These are phyloP conservation scores for Micromesistius poutassou DNA, from an alignment of 2,797 vertebrate species.

Conservation along the genomic window DNA sequence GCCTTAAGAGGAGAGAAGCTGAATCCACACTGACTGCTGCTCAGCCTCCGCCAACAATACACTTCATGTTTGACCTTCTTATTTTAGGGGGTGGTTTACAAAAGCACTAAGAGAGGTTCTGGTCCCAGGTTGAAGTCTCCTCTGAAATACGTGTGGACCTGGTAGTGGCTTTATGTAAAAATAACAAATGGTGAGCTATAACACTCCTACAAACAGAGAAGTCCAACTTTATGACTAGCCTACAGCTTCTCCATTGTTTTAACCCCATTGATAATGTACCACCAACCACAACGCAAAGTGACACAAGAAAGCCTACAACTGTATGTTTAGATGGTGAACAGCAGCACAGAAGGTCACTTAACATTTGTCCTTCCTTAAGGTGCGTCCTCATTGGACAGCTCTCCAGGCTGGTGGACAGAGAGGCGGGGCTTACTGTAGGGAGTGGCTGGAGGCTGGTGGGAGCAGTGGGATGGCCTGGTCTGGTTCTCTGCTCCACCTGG, in stretches of 20 bases:
- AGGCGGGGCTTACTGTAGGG: conserved; percentile 40
- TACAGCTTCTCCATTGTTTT: background rate
- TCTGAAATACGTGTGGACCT: background rate
- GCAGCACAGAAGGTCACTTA: background rate
- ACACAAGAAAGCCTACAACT: background rate
- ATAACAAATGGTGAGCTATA: background rate
- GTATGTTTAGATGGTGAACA: background rate
- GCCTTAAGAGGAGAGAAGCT: background rate
- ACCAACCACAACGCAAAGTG: background rate
- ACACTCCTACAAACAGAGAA: background rate
- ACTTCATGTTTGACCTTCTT: too few relatives aligned
- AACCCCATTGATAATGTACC: background rate
- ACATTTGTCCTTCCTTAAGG: conserved; percentile 49
- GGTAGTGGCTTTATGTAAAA: background rate
- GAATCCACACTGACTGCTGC: background rate
- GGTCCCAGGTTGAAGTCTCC: background rate
- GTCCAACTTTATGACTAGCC: background rate
- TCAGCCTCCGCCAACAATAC: background rate
- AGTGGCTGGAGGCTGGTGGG: conserved; percentile 42
- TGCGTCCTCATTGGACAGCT: conserved; percentile 53
- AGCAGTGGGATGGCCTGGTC: conserved; percentile 50
- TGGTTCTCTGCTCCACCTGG: conserved; percentile 52
- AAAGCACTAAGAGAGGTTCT: background rate
- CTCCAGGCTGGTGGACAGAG: conserved; percentile 63
- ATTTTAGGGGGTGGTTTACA: background rate